These are phyloP conservation scores for Agelas oroides DNA, from an alignment of 37 sponge, comb jelly and placozoan genomes.

Conservation along the genomic window DNA sequence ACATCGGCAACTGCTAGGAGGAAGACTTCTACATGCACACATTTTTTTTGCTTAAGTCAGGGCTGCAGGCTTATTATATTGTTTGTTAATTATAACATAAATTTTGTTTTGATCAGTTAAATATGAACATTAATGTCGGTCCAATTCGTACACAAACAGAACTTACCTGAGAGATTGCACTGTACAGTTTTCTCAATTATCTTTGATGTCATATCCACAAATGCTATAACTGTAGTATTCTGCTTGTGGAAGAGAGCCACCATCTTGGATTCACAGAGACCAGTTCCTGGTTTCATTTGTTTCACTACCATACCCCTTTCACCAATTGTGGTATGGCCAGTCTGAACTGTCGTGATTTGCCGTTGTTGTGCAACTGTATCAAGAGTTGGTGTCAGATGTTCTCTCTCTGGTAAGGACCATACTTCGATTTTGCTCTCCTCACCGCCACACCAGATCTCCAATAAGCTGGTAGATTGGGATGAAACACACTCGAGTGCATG, in stretches of 20 bases:
- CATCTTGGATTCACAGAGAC: slow-evolving; percentile 2
- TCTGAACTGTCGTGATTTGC: not conserved
- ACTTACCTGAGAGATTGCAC: slow-evolving; percentile 20
- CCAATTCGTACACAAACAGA: too few species aligned
- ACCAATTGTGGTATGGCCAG: not conserved
- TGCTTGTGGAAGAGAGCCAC: slow-evolving; percentile 4
- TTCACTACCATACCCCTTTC: not conserved
- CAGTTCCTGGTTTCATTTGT: not conserved
- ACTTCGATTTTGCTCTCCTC: slow-evolving; percentile 14
- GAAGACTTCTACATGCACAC: too few species aligned
- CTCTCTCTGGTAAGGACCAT: slow-evolving; percentile 15
- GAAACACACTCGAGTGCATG: slow-evolving; percentile 8
- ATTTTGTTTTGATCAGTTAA: too few species aligned
- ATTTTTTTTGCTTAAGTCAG: too few species aligned
- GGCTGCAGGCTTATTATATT: too few species aligned
- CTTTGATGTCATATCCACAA: slow-evolving; percentile 5
- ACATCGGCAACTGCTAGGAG: too few species aligned
- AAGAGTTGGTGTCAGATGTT: not conserved
- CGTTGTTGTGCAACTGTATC: not conserved
- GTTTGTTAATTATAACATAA: too few species aligned
- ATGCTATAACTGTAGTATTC: not conserved
- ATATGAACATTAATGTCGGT: too few species aligned
- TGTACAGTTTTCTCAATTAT: not conserved
- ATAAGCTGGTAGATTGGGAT: not conserved
- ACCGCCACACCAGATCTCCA: slow-evolving; percentile 68